Conservation (phyloP, 2,797 vertebrate species). For the Halcyon smyrnensis region DNA sequence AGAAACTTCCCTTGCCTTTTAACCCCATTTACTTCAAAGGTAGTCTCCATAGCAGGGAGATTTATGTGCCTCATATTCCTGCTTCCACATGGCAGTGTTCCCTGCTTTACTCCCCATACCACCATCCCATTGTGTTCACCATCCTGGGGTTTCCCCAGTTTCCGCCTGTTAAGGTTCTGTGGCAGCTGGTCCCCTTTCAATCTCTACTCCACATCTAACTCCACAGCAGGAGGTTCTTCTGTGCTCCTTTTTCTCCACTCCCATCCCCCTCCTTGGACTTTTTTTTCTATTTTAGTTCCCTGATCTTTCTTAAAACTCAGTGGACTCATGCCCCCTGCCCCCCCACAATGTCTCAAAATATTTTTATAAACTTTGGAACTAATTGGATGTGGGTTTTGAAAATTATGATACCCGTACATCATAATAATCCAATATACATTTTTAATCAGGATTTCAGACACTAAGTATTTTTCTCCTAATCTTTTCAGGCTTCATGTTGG, state of each 20-base stretch:
- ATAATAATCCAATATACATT: background rate
- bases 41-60: background rate
- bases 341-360: background rate
- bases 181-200: background rate
- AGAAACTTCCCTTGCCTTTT: background rate
- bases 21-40: background rate
- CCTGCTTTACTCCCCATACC: background rate
- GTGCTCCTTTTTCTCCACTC: background rate
- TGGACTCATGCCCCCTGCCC: background rate
- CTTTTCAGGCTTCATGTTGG: background rate
- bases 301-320: background rate
- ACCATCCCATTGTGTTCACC: background rate
- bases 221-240: background rate
- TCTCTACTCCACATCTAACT: background rate
- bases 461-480: background rate
- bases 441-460: background rate
- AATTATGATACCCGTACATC: background rate
- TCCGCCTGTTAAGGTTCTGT: background rate
- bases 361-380: background rate
- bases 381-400: background rate
- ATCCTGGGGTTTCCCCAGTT: background rate
- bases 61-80: background rate
- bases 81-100: rapidly evolving
- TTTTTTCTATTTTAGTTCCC: background rate
- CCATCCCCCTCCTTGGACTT: background rate